Percentiles rank a stretch among this genome's conserved stretches.
phyloP scores from a whole-genome alignment of 2,113 vertebrate species.

The Calyptommatus sinebrachiatus region DNA sequence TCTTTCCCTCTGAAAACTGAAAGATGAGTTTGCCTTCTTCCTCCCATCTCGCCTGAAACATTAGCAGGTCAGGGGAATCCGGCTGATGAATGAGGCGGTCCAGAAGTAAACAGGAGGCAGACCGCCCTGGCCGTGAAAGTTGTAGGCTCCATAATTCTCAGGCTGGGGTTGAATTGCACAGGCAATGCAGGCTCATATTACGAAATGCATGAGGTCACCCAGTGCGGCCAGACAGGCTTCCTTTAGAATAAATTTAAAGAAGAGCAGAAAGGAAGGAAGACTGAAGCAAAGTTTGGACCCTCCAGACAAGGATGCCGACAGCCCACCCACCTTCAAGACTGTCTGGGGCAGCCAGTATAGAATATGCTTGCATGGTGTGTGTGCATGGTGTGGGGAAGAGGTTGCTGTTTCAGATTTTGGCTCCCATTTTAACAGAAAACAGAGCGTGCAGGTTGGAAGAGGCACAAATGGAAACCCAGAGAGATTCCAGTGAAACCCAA shows the following conservation, averaged over 20 bases:
- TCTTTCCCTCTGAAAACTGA: not conserved
- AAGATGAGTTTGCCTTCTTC: not conserved
- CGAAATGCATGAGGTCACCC: conserved; percentile 55
- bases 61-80: conserved; percentile 35
- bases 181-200: conserved; percentile 56
- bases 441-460: conserved; percentile 48
- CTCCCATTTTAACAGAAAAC: conserved; percentile 63
- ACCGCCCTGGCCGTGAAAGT: conserved; percentile 40
- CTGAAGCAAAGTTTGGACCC: conserved; percentile 24
- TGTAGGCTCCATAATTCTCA: conserved; percentile 35
- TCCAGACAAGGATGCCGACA: conserved; percentile 43
- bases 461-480: too few species aligned
- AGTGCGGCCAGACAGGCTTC: conserved; percentile 41
- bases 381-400: too few species aligned
- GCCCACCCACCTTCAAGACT: conserved; percentile 63
- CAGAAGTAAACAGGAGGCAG: conserved; percentile 43
- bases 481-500: too few species aligned
- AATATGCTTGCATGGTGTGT: conserved; percentile 16
- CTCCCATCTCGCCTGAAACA: conserved; percentile 11
- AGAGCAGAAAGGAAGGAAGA: not conserved
- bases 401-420: conserved; percentile 59
- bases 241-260: conserved; percentile 36
- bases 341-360: conserved; percentile 48
- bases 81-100: conserved; percentile 53
- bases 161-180: conserved; percentile 25